Evolutionary conservation across 35 echinoderm and acorn worm species (phyloP), one percentile per base, ranked within the genome.

Genomic region (Strongylocentrotus purpuratus): DNA sequence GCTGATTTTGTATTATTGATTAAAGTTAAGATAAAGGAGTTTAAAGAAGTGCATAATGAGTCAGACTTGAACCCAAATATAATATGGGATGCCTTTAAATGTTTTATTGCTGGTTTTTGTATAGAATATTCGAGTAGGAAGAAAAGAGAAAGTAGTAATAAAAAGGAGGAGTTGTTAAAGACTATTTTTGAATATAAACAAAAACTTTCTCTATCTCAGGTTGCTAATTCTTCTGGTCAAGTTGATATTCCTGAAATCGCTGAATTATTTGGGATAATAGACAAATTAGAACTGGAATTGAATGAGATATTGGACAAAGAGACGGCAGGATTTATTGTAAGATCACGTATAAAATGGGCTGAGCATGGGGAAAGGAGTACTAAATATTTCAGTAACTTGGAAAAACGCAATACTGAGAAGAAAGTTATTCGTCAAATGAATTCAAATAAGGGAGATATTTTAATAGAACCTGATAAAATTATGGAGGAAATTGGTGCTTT

Each of bases 371-470:
- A 94, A 46, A 94, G 31, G 85, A 45, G 7, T 12, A 45, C 32
- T n/a, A 88, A 94, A 45, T 94, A 94, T 31, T 94, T 94, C 15
- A 86, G 94, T 45, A 94, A 94, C 45, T 86, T 94, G 71, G 94
- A 94, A 85, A 94, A 94, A 41, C 61, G 33, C 9, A 45, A 14
- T 31, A 45, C 14, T 46, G 33, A 94, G 33, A 94, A 86, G n/a
- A 94, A 94, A 86, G 45, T 45, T 31, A 86, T 94, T 94, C 8
- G 94, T 28, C 61, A 85, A 41, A 25, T 94, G 0, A 86, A 33
- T n/a, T 20, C 22, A 28, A 33, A 86, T 94, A 46, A 86, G 35
- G 70, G 94, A 20, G 7, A 13, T 13, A 33, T 94, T 94, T 13
- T 45, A n/a, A 46, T 46, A 5, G 71, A 86, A 47, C 61, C 94